phyloP scores from a whole-genome alignment of 1,140 invertebrate genomes.

The Penaeus chinensis region DNA sequence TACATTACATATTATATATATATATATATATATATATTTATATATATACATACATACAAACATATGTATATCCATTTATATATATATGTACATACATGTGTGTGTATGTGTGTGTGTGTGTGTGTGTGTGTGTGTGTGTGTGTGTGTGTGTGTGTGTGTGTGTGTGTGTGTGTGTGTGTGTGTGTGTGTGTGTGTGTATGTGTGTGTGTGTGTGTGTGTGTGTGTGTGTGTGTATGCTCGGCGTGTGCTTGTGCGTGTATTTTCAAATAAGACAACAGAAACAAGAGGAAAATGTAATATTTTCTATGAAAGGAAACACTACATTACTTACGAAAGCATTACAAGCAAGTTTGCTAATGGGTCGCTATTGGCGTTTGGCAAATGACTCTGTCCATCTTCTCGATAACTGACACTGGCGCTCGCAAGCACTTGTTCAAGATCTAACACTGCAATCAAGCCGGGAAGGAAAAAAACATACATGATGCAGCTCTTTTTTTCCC shows the following conservation, averaged over 20 bases:
- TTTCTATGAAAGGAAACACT: too few relatives aligned
- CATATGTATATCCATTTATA: background rate
- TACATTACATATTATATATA: background rate
- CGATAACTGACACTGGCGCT: too few relatives aligned
- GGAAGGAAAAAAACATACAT: too few relatives aligned
- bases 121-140: background rate
- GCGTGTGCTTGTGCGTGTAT: background rate
- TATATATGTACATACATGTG: conserved; percentile 2
- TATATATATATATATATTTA: conserved; percentile 4
- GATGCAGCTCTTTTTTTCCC: too few relatives aligned
- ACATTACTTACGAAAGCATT: too few relatives aligned
- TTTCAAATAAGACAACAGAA: background rate
- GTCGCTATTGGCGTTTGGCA: too few relatives aligned
- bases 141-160: too few relatives aligned
- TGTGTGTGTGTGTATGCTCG: conserved; percentile 3
- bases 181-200: conserved; percentile 14
- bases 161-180: background rate
- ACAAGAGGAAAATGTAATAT: background rate
- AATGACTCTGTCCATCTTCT: too few relatives aligned
- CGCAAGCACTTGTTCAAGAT: too few relatives aligned
- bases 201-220: background rate
- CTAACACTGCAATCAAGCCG: too few relatives aligned
- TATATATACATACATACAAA: background rate
- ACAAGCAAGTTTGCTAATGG: too few relatives aligned
- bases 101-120: background rate